A percentile compares a stretch with the other conserved stretches of the same genome.
These are phyloP conservation scores for Protophormia terraenovae DNA, from an alignment of 2,888 invertebrate species.

Conservation along the genomic window DNA sequence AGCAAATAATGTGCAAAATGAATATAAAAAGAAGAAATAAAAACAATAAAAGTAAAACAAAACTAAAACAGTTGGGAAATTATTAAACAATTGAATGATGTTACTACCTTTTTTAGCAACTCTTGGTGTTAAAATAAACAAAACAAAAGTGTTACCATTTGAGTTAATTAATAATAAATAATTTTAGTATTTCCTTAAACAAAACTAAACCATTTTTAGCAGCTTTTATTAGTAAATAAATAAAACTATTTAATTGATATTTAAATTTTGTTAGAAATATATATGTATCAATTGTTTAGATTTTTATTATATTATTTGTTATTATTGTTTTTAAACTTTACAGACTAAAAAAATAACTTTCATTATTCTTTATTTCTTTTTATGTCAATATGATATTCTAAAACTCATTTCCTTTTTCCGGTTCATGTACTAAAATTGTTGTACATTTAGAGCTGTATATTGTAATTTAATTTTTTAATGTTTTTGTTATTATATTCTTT, in stretches of 20 bases:
- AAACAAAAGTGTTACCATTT: background rate
- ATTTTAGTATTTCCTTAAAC: too few species aligned
- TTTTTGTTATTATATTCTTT: background rate
- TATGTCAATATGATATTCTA: constrained; percentile 38
- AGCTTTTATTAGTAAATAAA: too few species aligned
- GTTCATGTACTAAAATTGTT: constrained; percentile 21
- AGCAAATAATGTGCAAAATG: constrained; percentile 10
- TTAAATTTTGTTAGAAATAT: too few species aligned
- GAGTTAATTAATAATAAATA: too few species aligned
- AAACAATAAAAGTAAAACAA: background rate
- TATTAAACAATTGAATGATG: too few species aligned
- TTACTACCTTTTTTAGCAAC: too few species aligned
- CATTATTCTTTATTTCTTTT: constrained; percentile 36
- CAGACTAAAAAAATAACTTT: constrained; percentile 12
- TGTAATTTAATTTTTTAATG: background rate
- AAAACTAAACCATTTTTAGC: too few species aligned
- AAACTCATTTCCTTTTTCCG: constrained; percentile 67
- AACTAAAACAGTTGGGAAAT: background rate
- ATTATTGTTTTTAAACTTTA: too few species aligned
- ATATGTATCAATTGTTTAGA: too few species aligned
- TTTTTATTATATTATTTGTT: too few species aligned
- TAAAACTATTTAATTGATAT: too few species aligned
- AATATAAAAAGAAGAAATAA: background rate
- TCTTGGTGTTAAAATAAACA: background rate
- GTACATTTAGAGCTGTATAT: background rate